phyloP scores from a whole-genome alignment of 2,113 vertebrate species.

The Eretmodus cyanostictus region DNA sequence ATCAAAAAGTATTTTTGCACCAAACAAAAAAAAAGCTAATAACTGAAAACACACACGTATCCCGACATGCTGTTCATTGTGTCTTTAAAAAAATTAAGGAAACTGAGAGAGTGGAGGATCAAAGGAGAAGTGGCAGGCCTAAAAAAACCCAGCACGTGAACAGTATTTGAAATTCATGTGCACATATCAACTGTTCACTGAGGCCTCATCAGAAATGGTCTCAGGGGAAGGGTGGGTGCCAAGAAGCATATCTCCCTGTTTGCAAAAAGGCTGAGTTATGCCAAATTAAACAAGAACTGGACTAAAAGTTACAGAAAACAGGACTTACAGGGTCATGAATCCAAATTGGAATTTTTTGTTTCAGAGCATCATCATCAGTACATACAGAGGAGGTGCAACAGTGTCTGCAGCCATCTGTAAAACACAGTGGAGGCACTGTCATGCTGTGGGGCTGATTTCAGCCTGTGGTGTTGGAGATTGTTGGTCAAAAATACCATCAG shows the following conservation, averaged over 20 bases:
- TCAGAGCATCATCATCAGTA: not conserved
- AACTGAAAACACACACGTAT: not conserved
- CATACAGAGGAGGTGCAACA: not conserved
- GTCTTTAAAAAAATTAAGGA: not conserved
- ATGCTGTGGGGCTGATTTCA: not conserved
- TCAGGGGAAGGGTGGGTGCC: not conserved
- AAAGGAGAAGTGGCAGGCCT: not conserved
- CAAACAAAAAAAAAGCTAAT: not conserved
- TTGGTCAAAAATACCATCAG: not conserved
- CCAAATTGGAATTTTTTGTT: not conserved
- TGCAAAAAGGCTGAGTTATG: not conserved
- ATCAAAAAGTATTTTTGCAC: not conserved
- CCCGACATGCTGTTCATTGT: not conserved
- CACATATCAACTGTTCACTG: not conserved
- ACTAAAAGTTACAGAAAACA: accelerated
- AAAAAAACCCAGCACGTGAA: not conserved
- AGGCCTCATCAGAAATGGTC: not conserved
- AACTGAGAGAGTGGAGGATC: not conserved
- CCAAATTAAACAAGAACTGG: not conserved
- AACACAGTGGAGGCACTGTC: not conserved
- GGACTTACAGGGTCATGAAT: not conserved
- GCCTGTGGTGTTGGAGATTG: not conserved
- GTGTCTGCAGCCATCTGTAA: not conserved
- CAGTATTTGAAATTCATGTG: not conserved
- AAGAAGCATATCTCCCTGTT: not conserved